These are phyloP conservation scores for Etia nguti DNA, from an alignment of 2,113 vertebrate genomes.

Conservation along the genomic window DNA sequence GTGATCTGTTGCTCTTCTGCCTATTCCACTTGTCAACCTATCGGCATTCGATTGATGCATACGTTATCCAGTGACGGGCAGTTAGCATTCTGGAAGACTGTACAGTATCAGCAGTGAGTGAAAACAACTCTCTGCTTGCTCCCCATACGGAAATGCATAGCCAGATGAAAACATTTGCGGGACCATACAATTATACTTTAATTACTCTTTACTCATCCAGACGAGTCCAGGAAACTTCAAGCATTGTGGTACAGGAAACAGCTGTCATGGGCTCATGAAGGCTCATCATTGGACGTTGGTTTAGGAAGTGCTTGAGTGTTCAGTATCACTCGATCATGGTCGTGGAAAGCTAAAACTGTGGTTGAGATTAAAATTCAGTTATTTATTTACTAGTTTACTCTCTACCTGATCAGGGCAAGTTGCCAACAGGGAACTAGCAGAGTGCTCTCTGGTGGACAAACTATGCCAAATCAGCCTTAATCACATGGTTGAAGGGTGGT, in stretches of 20 bases:
- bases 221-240: neutral
- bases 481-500: neutral
- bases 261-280: neutral
- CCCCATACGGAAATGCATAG: neutral
- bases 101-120: neutral
- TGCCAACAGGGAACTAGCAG: rapidly evolving
- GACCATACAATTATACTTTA: neutral
- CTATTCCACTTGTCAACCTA: neutral
- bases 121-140: neutral
- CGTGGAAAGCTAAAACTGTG: too few relatives aligned
- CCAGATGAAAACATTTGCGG: neutral
- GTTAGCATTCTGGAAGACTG: neutral
- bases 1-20: neutral
- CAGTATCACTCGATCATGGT: rapidly evolving
- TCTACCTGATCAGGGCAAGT: neutral
- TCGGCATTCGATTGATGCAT: neutral
- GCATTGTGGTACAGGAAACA: neutral
- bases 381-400: neutral
- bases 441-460: neutral
- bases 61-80: neutral
- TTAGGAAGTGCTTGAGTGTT: neutral
- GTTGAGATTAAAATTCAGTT: neutral
- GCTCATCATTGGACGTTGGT: neutral
- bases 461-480: neutral
- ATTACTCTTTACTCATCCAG: neutral